These are phyloP conservation scores for Whitmania pigra DNA, from an alignment of 1,140 invertebrate genomes.

Conservation along the genomic window DNA sequence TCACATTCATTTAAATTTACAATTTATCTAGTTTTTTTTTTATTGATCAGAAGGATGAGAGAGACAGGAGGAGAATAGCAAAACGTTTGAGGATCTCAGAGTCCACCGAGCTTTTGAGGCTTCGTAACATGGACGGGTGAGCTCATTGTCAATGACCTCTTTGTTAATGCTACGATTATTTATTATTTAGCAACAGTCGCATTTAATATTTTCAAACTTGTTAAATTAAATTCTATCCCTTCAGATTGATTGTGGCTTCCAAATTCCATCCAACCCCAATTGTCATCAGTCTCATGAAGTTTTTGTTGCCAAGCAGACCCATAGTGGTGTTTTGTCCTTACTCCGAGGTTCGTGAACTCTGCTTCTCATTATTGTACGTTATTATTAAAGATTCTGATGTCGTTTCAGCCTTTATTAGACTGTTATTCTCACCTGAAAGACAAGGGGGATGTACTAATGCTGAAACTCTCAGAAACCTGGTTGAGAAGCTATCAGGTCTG, in stretches of 20 bases:
- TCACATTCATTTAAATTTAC: neutral
- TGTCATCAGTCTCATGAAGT: slow-evolving; percentile 57
- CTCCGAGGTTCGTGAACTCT: slow-evolving; percentile 52
- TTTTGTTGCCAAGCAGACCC: slow-evolving; percentile 61
- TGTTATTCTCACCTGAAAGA: slow-evolving; percentile 62
- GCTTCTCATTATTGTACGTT: no score
- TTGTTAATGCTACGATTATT: neutral
- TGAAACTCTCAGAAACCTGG: slow-evolving; percentile 72
- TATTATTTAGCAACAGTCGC: neutral
- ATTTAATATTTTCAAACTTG: neutral
- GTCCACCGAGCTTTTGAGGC: slow-evolving; percentile 27
- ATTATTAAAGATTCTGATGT: no score
- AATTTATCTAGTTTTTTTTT: neutral
- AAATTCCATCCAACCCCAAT: slow-evolving; percentile 74
- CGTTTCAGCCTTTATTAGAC: slow-evolving; percentile 56
- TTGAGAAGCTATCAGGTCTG: slow-evolving; percentile 66
- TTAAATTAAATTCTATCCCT: slow-evolving; percentile 11
- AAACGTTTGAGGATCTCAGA: slow-evolving; percentile 24
- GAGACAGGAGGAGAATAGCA: slow-evolving; percentile 24
- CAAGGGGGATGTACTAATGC: slow-evolving; percentile 53
- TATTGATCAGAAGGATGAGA: slow-evolving; percentile 20
- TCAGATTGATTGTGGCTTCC: slow-evolving; percentile 57
- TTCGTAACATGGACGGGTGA: slow-evolving; percentile 53
- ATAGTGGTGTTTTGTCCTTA: slow-evolving; percentile 68
- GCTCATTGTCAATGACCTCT: neutral